phyloP scores from a whole-genome alignment of 2,113 vertebrate species.

The Grus americana region DNA sequence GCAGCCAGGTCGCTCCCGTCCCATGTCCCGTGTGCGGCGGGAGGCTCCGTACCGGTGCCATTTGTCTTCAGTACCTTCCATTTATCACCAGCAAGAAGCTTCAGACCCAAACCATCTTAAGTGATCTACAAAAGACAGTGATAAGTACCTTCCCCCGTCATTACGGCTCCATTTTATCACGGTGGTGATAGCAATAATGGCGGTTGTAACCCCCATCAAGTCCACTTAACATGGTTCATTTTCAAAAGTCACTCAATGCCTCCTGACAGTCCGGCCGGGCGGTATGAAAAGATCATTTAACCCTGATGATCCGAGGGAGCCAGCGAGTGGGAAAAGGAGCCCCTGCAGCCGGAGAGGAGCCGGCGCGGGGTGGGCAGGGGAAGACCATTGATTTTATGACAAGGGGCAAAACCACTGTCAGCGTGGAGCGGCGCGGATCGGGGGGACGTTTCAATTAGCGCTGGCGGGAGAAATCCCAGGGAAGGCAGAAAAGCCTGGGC shows the following conservation, averaged over 20 bases:
- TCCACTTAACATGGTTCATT: slow-evolving; percentile 78
- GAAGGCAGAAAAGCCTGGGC: background rate
- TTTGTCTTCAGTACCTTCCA: slow-evolving; percentile 64
- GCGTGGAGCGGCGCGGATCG: slow-evolving; percentile 66
- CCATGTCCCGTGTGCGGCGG: rapidly evolving
- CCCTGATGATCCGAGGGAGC: slow-evolving; percentile 75
- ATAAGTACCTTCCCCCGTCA: slow-evolving; percentile 76
- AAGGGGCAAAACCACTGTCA: slow-evolving; percentile 87
- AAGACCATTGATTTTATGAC: slow-evolving; percentile 92
- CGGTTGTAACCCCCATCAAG: slow-evolving; percentile 75
- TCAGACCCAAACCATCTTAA: slow-evolving; percentile 70
- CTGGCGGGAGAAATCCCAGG: slow-evolving; percentile 18
- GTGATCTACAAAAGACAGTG: slow-evolving; percentile 73
- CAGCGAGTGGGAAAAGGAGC: slow-evolving; percentile 70
- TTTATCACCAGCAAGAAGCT: slow-evolving; percentile 71
- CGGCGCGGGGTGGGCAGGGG: background rate
- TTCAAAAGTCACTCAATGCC: slow-evolving; percentile 73
- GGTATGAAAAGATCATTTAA: slow-evolving; percentile 88
- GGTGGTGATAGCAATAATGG: slow-evolving; percentile 73
- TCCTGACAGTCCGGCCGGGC: slow-evolving; percentile 78
- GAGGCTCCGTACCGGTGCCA: background rate
- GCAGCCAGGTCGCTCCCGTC: rapidly evolving
- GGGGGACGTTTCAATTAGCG: slow-evolving; percentile 88
- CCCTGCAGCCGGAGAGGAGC: slow-evolving; percentile 68
- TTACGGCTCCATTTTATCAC: slow-evolving; percentile 74